Evolutionary conservation across 2,888 invertebrate genomes (phyloP).

Genomic region (Dinocampus coccinellae): DNA sequence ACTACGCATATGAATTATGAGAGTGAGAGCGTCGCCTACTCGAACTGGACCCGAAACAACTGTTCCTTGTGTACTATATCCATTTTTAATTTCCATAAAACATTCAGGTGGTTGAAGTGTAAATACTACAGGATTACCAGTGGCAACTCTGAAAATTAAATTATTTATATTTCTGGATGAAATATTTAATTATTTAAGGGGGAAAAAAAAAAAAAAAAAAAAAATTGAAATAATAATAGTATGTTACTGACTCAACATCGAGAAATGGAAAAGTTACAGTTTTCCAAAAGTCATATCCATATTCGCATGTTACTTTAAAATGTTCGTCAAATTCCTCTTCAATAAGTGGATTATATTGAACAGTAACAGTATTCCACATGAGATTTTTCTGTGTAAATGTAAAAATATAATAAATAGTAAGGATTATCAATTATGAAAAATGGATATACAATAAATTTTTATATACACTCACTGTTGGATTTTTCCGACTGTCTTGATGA

Average conservation of each 20-base stretch:
- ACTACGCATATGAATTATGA: conserved; percentile 94
- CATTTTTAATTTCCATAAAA: conserved; percentile 95
- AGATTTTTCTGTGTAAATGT: conserved; percentile 95
- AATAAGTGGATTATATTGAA: conserved; percentile 92
- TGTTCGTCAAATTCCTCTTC: conserved; percentile 96
- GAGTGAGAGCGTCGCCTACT: conserved; percentile 91
- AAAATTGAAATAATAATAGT: not conserved
- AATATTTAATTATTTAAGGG: too few species aligned
- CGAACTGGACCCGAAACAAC: conserved; percentile 90
- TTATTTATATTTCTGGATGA: too few species aligned
- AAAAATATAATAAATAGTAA: not conserved
- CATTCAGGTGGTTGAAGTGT: conserved; percentile 94
- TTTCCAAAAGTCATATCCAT: conserved; percentile 97
- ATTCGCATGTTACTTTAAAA: conserved; percentile 95
- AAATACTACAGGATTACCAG: conserved; percentile 94
- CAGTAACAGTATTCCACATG: conserved; percentile 97
- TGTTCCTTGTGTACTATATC: conserved; percentile 89
- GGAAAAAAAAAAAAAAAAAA: not conserved
- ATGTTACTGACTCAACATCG: conserved; percentile 88
- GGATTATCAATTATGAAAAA: not conserved
- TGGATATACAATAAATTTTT: too few species aligned
- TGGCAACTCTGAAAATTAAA: conserved; percentile 81
- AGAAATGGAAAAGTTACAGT: conserved; percentile 95
- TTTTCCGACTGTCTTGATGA: conserved; percentile 86
- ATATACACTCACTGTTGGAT: conserved; percentile 80